Percentiles rank a stretch among this genome's conserved stretches.
Evolutionary conservation across 2,113 vertebrate genomes (phyloP).

Genomic region (Xenus cinereus): DNA sequence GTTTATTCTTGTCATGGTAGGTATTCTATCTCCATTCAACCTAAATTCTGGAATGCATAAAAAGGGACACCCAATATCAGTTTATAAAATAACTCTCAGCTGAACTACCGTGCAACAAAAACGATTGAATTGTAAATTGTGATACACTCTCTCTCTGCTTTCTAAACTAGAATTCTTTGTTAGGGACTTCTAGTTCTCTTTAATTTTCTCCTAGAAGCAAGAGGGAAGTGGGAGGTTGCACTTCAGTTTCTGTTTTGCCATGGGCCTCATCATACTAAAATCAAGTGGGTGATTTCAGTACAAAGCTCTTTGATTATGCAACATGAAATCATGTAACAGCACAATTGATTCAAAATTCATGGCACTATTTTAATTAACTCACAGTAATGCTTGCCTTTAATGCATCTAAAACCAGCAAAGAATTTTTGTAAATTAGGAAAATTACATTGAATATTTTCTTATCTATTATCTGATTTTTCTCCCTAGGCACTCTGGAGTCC

Average conservation of each 20-base stretch:
- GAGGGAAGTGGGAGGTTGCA: slow-evolving; percentile 34
- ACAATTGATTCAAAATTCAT: slow-evolving; percentile 29
- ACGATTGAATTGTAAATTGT: neutral
- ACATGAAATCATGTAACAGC: neutral
- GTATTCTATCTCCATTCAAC: neutral
- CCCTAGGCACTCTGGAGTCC: neutral
- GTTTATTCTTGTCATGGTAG: neutral
- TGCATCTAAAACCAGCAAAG: neutral
- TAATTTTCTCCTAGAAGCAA: slow-evolving; percentile 9
- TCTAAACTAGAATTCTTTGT: neutral
- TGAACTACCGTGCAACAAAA: neutral
- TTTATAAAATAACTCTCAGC: neutral
- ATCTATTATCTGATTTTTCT: neutral
- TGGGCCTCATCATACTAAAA: slow-evolving; percentile 16
- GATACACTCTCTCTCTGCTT: neutral
- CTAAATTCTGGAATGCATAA: neutral
- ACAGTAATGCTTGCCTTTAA: neutral
- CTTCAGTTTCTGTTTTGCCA: slow-evolving; percentile 47
- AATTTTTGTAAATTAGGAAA: slow-evolving; percentile 11
- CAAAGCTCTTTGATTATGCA: slow-evolving; percentile 44
- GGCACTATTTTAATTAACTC: slow-evolving; percentile 44
- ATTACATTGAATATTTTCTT: neutral
- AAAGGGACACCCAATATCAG: neutral
- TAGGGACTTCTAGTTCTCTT: neutral
- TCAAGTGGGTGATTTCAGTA: slow-evolving; percentile 43